Evolutionary conservation across 2,113 vertebrate species (phyloP).

Genomic region (Emberiza fucata): DNA sequence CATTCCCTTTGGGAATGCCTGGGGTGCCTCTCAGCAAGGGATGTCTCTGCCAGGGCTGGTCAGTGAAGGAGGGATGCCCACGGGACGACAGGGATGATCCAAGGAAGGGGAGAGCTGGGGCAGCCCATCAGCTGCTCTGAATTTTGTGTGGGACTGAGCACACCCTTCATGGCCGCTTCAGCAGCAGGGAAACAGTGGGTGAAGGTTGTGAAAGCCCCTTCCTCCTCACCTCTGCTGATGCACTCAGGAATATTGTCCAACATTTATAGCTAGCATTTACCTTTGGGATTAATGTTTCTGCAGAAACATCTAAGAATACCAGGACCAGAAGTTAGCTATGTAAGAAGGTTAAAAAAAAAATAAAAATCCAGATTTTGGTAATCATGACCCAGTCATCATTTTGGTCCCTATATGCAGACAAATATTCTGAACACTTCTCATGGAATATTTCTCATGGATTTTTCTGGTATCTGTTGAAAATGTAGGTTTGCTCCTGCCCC

Average conservation of each 20-base stretch:
- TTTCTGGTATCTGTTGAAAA: background rate
- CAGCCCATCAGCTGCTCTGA: background rate
- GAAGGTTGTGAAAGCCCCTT: background rate
- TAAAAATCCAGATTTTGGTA: background rate
- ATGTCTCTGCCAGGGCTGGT: fast-evolving
- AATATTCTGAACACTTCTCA: background rate
- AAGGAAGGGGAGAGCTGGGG: background rate
- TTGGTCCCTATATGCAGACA: background rate
- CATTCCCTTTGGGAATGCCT: fast-evolving
- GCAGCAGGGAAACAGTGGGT: background rate
- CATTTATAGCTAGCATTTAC: background rate
- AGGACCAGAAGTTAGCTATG: background rate
- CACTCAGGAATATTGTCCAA: background rate
- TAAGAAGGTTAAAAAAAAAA: background rate
- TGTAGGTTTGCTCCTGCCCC: background rate
- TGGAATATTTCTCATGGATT: background rate
- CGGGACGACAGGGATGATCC: fast-evolving
- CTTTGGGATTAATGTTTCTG: background rate
- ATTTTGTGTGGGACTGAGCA: background rate
- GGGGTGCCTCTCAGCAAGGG: fast-evolving
- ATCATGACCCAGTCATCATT: background rate
- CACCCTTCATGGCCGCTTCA: fast-evolving
- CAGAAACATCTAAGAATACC: background rate
- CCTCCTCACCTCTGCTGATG: background rate
- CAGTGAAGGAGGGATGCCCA: fast-evolving